Percentiles rank a stretch among this genome's conserved stretches.
phyloP scores from a whole-genome alignment of 2,797 vertebrate genomes.

The Chaenodraco wilsoni region DNA sequence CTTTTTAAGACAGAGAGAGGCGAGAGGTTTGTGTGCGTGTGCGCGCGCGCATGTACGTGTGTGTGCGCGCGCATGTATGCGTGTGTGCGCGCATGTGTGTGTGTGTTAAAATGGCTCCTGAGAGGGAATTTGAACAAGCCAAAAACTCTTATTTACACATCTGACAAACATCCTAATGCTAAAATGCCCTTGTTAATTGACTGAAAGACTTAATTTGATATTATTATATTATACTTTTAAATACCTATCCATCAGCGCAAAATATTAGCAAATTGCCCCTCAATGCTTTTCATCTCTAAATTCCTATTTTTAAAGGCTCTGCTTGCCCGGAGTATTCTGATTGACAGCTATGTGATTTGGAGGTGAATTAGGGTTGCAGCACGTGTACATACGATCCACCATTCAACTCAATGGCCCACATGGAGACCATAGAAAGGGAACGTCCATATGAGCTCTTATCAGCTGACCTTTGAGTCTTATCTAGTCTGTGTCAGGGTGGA shows the following conservation, averaged over 20 bases:
- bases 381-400: not conserved
- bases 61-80: conserved; percentile 5
- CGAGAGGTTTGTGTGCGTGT: conserved; percentile 48
- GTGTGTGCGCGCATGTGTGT: conserved; percentile 1
- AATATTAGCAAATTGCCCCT: not conserved
- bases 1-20: conserved; percentile 68
- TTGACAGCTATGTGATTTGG: not conserved
- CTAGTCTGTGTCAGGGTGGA: conserved; percentile 12
- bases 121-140: conserved; percentile 34
- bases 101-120: conserved; percentile 25
- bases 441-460: conserved; percentile 39
- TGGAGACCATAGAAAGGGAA: conserved; percentile 4
- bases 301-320: not conserved
- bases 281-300: not conserved
- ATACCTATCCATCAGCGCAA: conserved; percentile 4
- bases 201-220: conserved; percentile 21
- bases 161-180: conserved; percentile 38
- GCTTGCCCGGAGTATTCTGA: not conserved
- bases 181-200: conserved; percentile 24
- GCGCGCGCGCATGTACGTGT: not conserved
- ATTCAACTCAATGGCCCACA: conserved; percentile 1
- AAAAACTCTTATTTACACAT: conserved; percentile 39
- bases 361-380: not conserved
- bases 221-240: conserved; percentile 22
- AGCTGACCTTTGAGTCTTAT: conserved; percentile 44